Evolutionary conservation across 2,797 vertebrate genomes (phyloP), one percentile per base, ranked within the genome.

Genomic region (Epinephelus coioides): DNA sequence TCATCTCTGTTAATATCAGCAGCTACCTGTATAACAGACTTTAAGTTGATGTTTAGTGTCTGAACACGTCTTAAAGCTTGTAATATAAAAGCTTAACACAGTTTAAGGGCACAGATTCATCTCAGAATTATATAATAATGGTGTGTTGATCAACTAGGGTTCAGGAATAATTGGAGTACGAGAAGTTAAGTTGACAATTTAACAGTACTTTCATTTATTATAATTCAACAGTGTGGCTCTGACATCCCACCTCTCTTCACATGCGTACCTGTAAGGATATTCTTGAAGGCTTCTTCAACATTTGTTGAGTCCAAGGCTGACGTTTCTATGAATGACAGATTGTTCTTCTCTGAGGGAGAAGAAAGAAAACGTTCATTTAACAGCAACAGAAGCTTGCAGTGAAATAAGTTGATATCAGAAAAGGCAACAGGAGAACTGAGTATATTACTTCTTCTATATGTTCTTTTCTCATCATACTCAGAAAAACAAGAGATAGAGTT

Each of bases 231-330:
- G 10, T 21, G 27, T 15, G 14, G 18, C 8, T 61, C 9, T 56
- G 67, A 60, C 14, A 12, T 81, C 40, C n/a, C 3, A 5, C 12
- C 44, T 64, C 25, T 76, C 40, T 51, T 40, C 11, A 81, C 56
- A 14, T 44, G 3, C 82, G 5, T 91, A 99, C 98, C 98, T 97
- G 98, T 98, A 40, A 99, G 96, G 82, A 99, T 99, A 91, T 98
- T 99, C 94, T 99, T 99, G 94, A 99, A 99, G 23, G 98, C 98
- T 93, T 99, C 98, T 92, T 99, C 98, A 72, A 99, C 98, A 14
- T 99, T 99, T 94, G 98, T 99, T 62, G 98, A 99, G 90, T 99
- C 98, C 95, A 99, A 94, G 70, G 98, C 98, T 25, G 98, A 99
- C 1, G 98, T 99, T 94, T 99, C 98, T 88, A 99, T 99, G 94